Conservation (phyloP, 92 coral and sea anemone genomes). For the Phenganax stokvisi region DNA sequence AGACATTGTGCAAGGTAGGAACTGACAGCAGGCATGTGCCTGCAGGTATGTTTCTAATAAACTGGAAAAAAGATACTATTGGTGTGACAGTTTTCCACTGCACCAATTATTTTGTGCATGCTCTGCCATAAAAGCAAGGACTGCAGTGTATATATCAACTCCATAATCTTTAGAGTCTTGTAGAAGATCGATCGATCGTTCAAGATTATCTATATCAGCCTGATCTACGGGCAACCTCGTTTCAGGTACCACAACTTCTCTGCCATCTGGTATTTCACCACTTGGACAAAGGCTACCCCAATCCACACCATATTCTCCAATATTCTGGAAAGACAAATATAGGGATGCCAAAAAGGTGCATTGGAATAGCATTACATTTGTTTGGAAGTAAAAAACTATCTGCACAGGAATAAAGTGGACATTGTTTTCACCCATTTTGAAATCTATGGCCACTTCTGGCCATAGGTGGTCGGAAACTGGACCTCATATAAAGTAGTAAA, state of each 20-base stretch:
- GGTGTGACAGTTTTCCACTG: no score
- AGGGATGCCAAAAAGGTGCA: not conserved
- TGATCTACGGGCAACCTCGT: not conserved
- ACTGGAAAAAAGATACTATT: no score
- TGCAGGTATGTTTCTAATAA: no score
- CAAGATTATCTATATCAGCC: not conserved
- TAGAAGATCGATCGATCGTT: not conserved
- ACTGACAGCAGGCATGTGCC: no score
- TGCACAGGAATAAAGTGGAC: not conserved
- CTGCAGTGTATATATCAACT: constrained; percentile 9
- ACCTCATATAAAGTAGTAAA: not conserved
- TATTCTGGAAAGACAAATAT: not conserved
- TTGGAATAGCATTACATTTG: not conserved
- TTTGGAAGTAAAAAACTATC: not conserved
- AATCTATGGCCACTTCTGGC: not conserved
- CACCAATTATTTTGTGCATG: not conserved
- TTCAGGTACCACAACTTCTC: constrained; percentile 8
- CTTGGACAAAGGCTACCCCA: constrained; percentile 15
- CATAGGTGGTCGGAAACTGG: not conserved
- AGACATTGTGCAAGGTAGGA: not conserved
- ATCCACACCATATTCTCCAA: constrained; percentile 13
- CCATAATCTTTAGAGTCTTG: constrained; percentile 12
- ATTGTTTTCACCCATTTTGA: no score
- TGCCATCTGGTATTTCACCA: not conserved
- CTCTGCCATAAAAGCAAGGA: constrained; percentile 2